Conservation (phyloP, 2,797 vertebrate species). For the Arctocebus calabarensis region DNA sequence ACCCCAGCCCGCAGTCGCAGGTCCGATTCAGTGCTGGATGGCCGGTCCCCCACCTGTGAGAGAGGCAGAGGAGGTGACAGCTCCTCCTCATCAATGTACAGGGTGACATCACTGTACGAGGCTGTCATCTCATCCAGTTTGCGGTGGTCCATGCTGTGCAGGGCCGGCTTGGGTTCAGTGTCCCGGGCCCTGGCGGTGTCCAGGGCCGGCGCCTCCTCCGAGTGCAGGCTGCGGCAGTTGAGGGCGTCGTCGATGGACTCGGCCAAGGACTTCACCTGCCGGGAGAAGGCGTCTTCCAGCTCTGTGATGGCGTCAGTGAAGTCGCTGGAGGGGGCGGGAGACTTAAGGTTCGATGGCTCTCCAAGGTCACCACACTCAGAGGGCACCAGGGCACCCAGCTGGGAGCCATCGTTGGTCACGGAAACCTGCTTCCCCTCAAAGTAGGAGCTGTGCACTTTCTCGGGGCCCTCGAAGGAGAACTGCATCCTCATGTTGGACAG, state of each 20-base stretch:
- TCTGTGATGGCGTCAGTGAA: conserved; percentile 97
- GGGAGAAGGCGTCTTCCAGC: conserved; percentile 97
- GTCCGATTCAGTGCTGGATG: conserved; percentile 94
- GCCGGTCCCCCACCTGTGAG: conserved; percentile 91
- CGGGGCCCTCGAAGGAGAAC: conserved; percentile 99
- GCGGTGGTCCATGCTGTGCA: conserved; percentile 89
- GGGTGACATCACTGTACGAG: conserved; percentile 97
- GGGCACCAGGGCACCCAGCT: conserved; percentile 91
- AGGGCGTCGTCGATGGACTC: conserved; percentile 98
- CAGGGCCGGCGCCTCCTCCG: conserved; percentile 91
- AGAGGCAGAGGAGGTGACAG: conserved; percentile 95
- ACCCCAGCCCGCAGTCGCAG: conserved; percentile 92
- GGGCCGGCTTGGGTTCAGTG: conserved; percentile 90
- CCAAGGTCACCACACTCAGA: conserved; percentile 91
- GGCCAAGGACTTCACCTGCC: conserved; percentile 97
- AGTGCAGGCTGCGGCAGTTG: conserved; percentile 96
- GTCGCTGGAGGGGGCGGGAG: conserved; percentile 92
- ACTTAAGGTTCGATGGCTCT: conserved; percentile 90
- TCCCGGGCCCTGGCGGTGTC: conserved; percentile 88
- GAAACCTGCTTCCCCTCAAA: conserved; percentile 98
- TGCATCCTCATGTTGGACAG: conserved; percentile 99
- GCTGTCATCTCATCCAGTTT: conserved; percentile 97
- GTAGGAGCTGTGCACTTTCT: conserved; percentile 98
- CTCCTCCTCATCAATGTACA: conserved; percentile 98
- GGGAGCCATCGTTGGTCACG: conserved; percentile 92